Percentiles rank a stretch among this genome's conserved stretches.
These are phyloP conservation scores for Limnodromus scolopaceus DNA, from an alignment of 2,797 vertebrate genomes.

Conservation along the genomic window DNA sequence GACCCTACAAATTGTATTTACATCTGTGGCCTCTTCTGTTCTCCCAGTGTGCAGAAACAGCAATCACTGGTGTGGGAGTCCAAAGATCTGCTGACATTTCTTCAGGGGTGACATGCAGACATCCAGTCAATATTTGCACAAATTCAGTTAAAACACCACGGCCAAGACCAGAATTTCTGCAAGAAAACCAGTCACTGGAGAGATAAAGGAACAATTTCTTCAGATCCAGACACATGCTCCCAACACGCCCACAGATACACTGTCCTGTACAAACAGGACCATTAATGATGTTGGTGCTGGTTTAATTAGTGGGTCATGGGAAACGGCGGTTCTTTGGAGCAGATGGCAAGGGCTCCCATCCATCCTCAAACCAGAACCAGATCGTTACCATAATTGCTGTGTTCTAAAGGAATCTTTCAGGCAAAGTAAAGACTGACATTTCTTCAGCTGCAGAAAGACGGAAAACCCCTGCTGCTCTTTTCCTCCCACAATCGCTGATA, in stretches of 20 bases:
- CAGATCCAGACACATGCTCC: not conserved
- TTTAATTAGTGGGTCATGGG: not conserved
- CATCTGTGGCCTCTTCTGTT: not conserved
- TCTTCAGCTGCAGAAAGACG: not conserved
- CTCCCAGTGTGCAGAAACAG: not conserved
- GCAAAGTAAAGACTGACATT: not conserved
- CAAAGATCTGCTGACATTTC: not conserved
- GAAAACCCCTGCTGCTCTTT: not conserved
- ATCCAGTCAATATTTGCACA: not conserved
- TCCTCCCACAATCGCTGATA: not conserved
- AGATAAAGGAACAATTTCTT: not conserved
- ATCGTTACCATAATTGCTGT: accelerated
- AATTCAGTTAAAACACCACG: not conserved
- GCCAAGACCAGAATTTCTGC: not conserved
- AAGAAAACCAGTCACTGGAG: accelerated
- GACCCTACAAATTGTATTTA: not conserved
- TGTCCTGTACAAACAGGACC: not conserved
- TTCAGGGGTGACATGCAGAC: not conserved
- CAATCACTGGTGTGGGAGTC: not conserved
- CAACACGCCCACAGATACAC: not conserved
- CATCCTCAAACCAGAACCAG: not conserved
- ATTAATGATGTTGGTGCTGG: not conserved
- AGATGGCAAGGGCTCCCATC: not conserved
- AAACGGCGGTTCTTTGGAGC: not conserved
- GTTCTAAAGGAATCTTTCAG: not conserved